phyloP scores from a whole-genome alignment of 2,797 vertebrate genomes.

The Anguilla anguilla region DNA sequence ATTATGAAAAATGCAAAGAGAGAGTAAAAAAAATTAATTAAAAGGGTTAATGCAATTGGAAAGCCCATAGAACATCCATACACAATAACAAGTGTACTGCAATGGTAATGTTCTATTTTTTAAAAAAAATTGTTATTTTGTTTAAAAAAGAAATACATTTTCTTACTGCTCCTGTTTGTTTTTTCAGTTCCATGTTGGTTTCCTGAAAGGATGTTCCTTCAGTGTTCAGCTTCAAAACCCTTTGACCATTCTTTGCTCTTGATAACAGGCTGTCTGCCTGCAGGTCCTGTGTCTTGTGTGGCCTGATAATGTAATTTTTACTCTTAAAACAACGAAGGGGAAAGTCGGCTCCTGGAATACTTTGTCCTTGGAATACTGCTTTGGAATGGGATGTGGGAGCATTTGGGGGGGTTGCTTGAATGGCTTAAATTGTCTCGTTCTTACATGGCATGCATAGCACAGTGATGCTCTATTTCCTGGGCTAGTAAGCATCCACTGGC shows the following conservation, averaged over 20 bases:
- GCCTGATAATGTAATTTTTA: conserved; percentile 16
- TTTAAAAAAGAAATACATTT: neutral
- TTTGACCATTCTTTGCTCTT: conserved; percentile 3
- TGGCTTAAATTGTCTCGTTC: conserved; percentile 12
- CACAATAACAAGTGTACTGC: neutral
- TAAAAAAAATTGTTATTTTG: neutral
- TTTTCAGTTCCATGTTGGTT: conserved; percentile 30
- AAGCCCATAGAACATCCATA: neutral
- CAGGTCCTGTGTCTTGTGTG: neutral
- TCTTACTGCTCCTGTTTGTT: conserved; percentile 16
- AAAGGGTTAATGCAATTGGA: neutral
- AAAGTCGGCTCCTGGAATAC: neutral
- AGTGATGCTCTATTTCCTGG: conserved; percentile 8
- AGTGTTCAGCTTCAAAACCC: conserved; percentile 10
- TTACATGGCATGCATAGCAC: neutral
- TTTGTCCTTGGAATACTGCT: conserved; percentile 26
- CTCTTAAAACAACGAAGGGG: conserved; percentile 2
- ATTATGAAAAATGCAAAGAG: neutral
- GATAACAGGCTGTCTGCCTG: conserved; percentile 18
- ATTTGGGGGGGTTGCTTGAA: neutral
- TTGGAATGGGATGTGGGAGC: neutral
- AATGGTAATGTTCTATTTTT: neutral
- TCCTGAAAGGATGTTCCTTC: conserved; percentile 30
- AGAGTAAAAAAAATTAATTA: neutral
- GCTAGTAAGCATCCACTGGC: conserved; percentile 6